Evolutionary conservation across 2,888 invertebrate genomes (phyloP).

Genomic region (Mythimna albipuncta): DNA sequence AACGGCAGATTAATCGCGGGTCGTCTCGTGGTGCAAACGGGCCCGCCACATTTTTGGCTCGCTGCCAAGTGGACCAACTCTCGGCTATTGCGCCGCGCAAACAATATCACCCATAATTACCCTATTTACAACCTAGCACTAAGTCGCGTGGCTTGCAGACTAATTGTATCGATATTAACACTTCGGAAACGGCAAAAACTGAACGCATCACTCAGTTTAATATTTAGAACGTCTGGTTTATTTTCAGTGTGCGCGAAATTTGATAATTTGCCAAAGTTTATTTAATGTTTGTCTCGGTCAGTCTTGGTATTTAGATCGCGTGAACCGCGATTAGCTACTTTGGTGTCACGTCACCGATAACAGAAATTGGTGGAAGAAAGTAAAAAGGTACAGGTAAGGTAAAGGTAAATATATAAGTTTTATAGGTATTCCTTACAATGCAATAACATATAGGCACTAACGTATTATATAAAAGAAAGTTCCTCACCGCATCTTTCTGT

Average conservation of each 20-base stretch:
- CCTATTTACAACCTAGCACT: constrained; percentile 64
- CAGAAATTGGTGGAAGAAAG: neutral
- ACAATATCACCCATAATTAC: constrained; percentile 60
- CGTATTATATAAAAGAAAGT: neutral
- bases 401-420: too few relatives aligned
- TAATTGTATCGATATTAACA: constrained; percentile 43
- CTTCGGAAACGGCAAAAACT: constrained; percentile 43
- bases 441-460: too few relatives aligned
- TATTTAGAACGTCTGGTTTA: constrained; percentile 59
- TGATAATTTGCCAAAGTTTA: constrained; percentile 62
- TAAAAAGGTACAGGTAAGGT: neutral
- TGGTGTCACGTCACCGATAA: neutral
- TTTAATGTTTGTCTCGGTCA: constrained; percentile 48
- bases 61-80: constrained; percentile 78
- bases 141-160: constrained; percentile 58
- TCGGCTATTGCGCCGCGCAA: constrained; percentile 51
- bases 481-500: too few relatives aligned
- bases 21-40: constrained; percentile 74
- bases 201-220: constrained; percentile 44
- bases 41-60: constrained; percentile 74
- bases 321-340: constrained; percentile 9
- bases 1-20: constrained; percentile 72
- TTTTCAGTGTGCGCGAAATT: constrained; percentile 56
- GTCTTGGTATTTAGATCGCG: constrained; percentile 50
- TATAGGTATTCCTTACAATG: too few relatives aligned